Evolutionary conservation across 2,888 invertebrate genomes (phyloP), one percentile per base, ranked within the genome.

Genomic region (Amblyjoppa proteus): DNA sequence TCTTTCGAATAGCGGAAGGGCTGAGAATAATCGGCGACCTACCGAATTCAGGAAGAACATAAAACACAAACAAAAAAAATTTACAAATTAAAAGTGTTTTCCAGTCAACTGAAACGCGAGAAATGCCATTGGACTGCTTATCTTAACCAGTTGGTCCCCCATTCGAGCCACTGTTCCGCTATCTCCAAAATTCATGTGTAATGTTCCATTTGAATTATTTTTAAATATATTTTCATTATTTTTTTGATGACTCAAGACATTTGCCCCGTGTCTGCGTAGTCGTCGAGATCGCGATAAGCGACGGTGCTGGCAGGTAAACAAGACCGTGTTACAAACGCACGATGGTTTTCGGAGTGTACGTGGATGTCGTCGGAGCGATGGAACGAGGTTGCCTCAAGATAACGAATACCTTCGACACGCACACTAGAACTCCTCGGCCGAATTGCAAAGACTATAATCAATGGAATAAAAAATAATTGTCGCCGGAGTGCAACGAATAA

Each of bases 151-250:
- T 74, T 16, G 71, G 74, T 83, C 53, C 13, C 61, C 61, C 53
- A 38, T 31, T 9, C 76, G 64, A 53, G 81, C 69, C 28, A 56
- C 69, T 75, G 49, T 45, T 76, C 74, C 73, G 83, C 83, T 85
- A 85, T 85, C 85, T 80, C 49, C 69, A 56, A 83, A 85, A 80
- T 83, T 73, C 76, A 80, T 38, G 83, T 68, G 11, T 41, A 73
- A 53, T 41, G n/a, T 64, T 78, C 34, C n/a, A 49, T 75, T 70
- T 80, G 41, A 64, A 28, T 74, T 80, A 28, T 56, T 38, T 61
- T 66, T 73, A 20, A 20, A n/a, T 56, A 69, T 68, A 11, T 41
- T 31, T 49, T 31, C n/a, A 28, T 69, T 77, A 56, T 71, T 25
- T 53, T 66, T 78, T 79, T 53, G 70, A 69, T 56, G 25, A 74